A percentile compares a stretch with the other conserved stretches of the same genome.
Evolutionary conservation across 2,797 vertebrate genomes (phyloP).

Genomic region (Podarcis lilfordi): DNA sequence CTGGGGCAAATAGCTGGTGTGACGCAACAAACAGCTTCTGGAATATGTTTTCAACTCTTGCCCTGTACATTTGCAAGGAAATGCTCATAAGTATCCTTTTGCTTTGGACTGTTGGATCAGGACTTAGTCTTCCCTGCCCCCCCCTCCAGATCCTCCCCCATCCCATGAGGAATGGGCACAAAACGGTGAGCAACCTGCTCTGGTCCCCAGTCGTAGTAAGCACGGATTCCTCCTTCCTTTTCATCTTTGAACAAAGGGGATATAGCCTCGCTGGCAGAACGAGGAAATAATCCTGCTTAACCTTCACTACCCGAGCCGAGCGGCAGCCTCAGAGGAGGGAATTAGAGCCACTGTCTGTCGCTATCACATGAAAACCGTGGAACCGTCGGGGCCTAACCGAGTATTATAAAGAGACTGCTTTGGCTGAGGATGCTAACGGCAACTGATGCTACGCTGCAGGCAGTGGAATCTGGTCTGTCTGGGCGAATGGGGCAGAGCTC

Average conservation of each 20-base stretch:
- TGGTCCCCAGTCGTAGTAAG: neutral
- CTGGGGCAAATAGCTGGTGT: neutral
- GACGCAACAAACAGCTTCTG: neutral
- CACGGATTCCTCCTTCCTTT: constrained; percentile 2
- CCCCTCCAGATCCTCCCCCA: neutral
- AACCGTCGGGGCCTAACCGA: fast-evolving
- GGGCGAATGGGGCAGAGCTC: neutral
- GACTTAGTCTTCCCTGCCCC: neutral
- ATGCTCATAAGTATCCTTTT: neutral
- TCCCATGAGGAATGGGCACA: neutral
- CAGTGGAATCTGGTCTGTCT: too few relatives aligned
- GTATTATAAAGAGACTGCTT: neutral
- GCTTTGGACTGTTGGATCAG: neutral
- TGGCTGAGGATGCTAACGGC: fast-evolving
- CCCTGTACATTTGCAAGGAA: neutral
- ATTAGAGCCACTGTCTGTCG: constrained; percentile 39
- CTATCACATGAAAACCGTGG: fast-evolving
- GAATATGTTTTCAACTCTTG: too few relatives aligned
- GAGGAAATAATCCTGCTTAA: constrained; percentile 64
- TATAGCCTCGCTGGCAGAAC: constrained; percentile 39
- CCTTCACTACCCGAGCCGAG: neutral
- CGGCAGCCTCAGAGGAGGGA: constrained; percentile 50
- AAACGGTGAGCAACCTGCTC: neutral
- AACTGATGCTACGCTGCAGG: neutral
- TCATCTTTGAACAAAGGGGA: constrained; percentile 1